These are phyloP conservation scores for Hypolimnas misippus DNA, from an alignment of 2,888 invertebrate genomes.

Conservation along the genomic window DNA sequence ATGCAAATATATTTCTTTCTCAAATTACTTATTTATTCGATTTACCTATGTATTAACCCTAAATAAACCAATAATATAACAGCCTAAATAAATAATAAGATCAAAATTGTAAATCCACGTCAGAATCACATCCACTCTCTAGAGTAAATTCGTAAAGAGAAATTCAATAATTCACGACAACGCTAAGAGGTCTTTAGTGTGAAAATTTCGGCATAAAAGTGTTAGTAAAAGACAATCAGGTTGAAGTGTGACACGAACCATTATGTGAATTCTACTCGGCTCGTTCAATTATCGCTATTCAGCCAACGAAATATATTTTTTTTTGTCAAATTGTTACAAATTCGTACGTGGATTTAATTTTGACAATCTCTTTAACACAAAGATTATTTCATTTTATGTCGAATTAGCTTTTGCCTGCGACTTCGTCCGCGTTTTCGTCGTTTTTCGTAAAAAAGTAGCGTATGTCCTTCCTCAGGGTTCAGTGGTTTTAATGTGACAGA, in stretches of 20 bases:
- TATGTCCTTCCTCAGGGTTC: too few relatives aligned
- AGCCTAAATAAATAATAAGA: not conserved
- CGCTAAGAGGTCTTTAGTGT: constrained; percentile 33
- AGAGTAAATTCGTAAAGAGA: constrained; percentile 33
- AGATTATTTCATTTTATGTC: too few relatives aligned
- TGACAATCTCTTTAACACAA: too few relatives aligned
- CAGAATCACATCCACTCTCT: constrained; percentile 23
- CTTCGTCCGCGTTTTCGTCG: too few relatives aligned
- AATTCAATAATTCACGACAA: constrained; percentile 37
- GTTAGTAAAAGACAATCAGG: constrained; percentile 40
- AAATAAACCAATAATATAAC: not conserved
- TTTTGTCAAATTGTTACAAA: not conserved
- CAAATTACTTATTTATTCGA: too few relatives aligned
- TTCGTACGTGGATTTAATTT: too few relatives aligned
- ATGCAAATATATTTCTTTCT: too few relatives aligned
- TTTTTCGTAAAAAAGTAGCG: too few relatives aligned
- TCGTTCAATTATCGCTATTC: constrained; percentile 35
- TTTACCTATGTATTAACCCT: not conserved
- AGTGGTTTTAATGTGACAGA: too few relatives aligned
- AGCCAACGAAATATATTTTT: not conserved
- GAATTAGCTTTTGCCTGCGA: too few relatives aligned
- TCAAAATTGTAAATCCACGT: constrained; percentile 4
- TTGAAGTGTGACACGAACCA: constrained; percentile 39
- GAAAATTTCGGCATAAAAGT: constrained; percentile 30
- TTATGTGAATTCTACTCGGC: constrained; percentile 43